phyloP scores from a whole-genome alignment of 2,888 invertebrate species.

The Lepeophtheirus nordmannii region DNA sequence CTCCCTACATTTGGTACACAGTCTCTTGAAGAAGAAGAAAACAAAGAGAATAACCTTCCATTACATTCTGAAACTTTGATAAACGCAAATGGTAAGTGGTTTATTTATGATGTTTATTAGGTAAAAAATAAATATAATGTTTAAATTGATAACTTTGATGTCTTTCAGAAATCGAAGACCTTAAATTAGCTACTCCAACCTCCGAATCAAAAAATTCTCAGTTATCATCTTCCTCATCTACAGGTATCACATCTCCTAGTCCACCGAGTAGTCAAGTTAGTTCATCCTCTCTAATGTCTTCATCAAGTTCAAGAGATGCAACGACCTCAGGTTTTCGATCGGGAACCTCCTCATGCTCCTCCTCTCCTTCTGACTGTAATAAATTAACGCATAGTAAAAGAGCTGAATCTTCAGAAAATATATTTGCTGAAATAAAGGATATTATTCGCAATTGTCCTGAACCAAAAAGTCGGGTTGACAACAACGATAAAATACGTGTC shows the following conservation, averaged over 20 bases:
- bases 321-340: background rate
- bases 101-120: background rate
- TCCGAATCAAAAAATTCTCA: background rate
- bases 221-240: background rate
- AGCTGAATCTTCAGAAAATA: too few relatives aligned
- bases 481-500: too few relatives aligned
- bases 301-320: background rate
- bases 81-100: background rate
- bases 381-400: too few relatives aligned
- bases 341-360: background rate
- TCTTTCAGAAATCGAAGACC: background rate
- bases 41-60: background rate
- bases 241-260: background rate
- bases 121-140: background rate
- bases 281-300: background rate
- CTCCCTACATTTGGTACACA: background rate
- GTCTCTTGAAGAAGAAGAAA: background rate
- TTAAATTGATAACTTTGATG: background rate
- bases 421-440: too few relatives aligned
- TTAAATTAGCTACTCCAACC: background rate
- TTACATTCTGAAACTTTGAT: conserved; percentile 2
- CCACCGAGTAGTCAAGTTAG: background rate
- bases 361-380: background rate
- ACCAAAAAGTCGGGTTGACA: too few relatives aligned
- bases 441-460: too few relatives aligned